phyloP scores from a whole-genome alignment of 2,888 invertebrate species.

The Metacarcinus magister region DNA sequence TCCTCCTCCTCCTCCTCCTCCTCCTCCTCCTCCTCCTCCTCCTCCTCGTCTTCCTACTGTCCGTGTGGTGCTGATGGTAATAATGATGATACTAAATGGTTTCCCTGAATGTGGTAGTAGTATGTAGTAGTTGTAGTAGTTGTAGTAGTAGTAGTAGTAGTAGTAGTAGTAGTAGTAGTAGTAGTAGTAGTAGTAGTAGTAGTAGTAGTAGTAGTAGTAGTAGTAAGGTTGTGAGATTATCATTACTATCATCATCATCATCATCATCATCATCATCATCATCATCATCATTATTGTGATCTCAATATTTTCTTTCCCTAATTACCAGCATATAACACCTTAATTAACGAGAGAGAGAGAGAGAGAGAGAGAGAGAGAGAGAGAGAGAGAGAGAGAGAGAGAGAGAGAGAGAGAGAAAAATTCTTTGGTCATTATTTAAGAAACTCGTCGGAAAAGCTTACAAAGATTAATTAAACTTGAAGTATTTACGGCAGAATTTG shows the following conservation, averaged over 20 bases:
- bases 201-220: background rate
- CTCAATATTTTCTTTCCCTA: background rate
- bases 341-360: background rate
- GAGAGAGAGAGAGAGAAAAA: background rate
- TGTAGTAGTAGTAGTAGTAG: background rate
- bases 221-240: background rate
- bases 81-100: background rate
- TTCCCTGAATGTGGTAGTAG: background rate
- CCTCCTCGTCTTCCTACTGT: background rate
- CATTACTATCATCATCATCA: background rate
- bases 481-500: background rate
- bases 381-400: no score
- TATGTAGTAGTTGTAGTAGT: background rate
- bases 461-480: background rate
- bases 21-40: slow-evolving; percentile 45
- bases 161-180: background rate
- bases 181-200: background rate
- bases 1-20: slow-evolving; percentile 11
- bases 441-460: background rate
- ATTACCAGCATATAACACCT: background rate
- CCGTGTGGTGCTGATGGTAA: background rate
- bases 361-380: no score
- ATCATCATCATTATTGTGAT: background rate
- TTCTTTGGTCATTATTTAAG: background rate
- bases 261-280: slow-evolving; percentile 13